Base-by-base conservation (phyloP, 37 sponge, comb jelly and placozoan genomes). In the Beroe forskalii region DNA sequence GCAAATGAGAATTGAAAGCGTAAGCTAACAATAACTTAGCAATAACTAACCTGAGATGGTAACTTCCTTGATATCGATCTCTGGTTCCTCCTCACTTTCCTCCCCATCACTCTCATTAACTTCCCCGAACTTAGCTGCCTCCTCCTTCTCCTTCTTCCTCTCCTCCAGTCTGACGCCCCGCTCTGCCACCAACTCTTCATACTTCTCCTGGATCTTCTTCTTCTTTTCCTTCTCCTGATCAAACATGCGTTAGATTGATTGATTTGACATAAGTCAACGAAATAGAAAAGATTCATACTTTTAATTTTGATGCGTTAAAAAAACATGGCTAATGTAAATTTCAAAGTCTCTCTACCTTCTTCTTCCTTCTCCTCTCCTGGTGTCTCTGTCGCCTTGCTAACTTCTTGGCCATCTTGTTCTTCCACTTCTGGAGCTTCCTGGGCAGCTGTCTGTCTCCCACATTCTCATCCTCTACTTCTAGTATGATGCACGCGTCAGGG, bases 91-190 rank as follows among this genome's bases (percentile, higher is more conserved):
- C 37, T 92, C 92, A 23, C 62, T 37, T 40, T 97, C 96, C 64
- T 91, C 93, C 40, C 94, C 94, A 24, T 92, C 94, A 35, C 92
- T 94, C 37, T 95, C 93, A 8, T 90, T 89, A 12, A 93, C 95
- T 76, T 96, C 98, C 30, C 94, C 95, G 35, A 94, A 96, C 60
- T 94, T 93, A 35, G 90, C 61, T 42, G 92, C 94, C 76, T 96
- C 98, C n/a, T 93, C 93, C 63, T 75, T 89, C 66, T 91, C 83
- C 90, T 91, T 76, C 41, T 25, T 48, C 36, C 86, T 24, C 42
- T 80, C 62, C 42, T 55, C 62, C 48, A 48, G 31, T 20, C 92
- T 91, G 4, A 69, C 92, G 33, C 91, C 93, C 4, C 90, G 62
- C 35, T 86, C 43, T 14, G 61, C 38, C 66, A 40, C 25, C 89